A percentile compares a stretch with the other conserved stretches of the same genome.
Conservation (phyloP, 2,113 vertebrate genomes). For the Donacobius atricapilla region DNA sequence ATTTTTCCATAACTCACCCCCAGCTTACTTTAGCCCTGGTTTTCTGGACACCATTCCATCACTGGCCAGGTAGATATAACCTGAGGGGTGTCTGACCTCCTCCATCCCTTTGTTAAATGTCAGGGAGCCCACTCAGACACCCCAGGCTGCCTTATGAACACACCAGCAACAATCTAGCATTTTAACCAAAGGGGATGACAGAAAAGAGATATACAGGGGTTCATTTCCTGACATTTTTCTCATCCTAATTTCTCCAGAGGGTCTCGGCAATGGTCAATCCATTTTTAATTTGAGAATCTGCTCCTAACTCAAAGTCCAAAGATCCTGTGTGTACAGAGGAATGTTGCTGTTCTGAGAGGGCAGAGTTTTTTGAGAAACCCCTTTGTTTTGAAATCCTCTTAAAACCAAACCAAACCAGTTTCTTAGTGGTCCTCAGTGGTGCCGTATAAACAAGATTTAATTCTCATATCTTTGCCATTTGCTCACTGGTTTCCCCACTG, state of each 20-base stretch:
- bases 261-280: not conserved
- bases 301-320: not conserved
- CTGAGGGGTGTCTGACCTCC: not conserved
- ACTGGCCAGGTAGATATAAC: not conserved
- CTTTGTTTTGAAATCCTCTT: constrained; percentile 26
- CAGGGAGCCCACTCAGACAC: not conserved
- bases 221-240: not conserved
- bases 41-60: not conserved
- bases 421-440: not conserved
- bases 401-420: constrained; percentile 2
- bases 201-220: not conserved
- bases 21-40: not conserved
- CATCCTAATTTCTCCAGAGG: not conserved
- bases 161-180: not conserved
- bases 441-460: not conserved
- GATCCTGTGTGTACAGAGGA: not conserved
- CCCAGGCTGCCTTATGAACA: not conserved
- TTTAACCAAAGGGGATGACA: not conserved
- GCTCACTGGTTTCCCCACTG: not conserved
- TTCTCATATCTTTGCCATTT: constrained; percentile 2
- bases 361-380: constrained; percentile 4
- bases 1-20: not conserved
- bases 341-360: not conserved
- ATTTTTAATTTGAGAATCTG: not conserved
- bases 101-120: not conserved